Evolutionary conservation across 2,113 vertebrate species (phyloP).

Genomic region (Panthera uncia): DNA sequence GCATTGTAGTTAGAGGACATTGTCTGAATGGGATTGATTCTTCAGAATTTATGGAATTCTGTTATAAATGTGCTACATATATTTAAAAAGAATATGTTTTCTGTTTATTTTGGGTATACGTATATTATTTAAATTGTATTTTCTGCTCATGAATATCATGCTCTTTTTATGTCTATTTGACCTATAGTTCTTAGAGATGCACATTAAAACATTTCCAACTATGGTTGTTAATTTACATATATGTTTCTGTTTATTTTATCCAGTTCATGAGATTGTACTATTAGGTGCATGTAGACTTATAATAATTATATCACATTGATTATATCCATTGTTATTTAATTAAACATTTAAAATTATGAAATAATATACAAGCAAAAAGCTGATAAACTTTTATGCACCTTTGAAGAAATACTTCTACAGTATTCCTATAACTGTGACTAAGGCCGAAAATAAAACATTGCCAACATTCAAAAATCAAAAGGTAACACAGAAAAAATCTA

Average conservation of each 20-base stretch:
- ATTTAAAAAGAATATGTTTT: background rate
- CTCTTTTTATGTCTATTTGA: background rate
- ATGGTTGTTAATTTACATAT: background rate
- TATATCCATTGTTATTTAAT: constrained; percentile 34
- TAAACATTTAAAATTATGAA: constrained; percentile 37
- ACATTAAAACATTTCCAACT: background rate
- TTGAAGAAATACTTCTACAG: background rate
- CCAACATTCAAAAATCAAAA: background rate
- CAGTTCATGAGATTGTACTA: background rate
- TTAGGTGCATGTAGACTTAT: background rate
- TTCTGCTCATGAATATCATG: background rate
- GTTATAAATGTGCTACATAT: background rate
- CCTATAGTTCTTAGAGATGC: background rate
- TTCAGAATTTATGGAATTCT: background rate
- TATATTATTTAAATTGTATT: background rate
- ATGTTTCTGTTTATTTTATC: constrained; percentile 19
- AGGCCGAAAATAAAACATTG: background rate
- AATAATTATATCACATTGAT: background rate
- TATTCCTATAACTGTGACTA: background rate
- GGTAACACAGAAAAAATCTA: background rate
- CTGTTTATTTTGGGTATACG: background rate
- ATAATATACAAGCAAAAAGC: background rate
- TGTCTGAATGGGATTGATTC: background rate
- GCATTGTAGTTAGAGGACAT: background rate
- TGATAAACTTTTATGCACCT: background rate